A percentile compares a stretch with the other conserved stretches of the same genome.
These are phyloP conservation scores for Nephotettix cincticeps DNA, from an alignment of 1,140 invertebrate genomes.

Conservation along the genomic window DNA sequence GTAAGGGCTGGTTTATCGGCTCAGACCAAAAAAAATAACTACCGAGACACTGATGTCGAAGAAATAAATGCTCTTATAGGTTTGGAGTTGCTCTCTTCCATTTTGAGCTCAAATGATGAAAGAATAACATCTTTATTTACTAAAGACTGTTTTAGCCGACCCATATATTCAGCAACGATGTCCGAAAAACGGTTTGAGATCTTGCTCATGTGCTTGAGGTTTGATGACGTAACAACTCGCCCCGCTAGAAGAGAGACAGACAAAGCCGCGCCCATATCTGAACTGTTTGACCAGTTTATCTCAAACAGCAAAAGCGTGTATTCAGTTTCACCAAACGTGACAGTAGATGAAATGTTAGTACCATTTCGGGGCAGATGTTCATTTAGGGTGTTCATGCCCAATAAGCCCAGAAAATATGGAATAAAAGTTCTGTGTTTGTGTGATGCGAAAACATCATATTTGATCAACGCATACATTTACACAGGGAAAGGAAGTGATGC, in stretches of 20 bases:
- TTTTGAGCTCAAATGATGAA: background rate
- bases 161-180: too few relatives aligned
- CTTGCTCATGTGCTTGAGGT: conserved; percentile 42
- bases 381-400: conserved; percentile 50
- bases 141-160: too few relatives aligned
- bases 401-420: conserved; percentile 51
- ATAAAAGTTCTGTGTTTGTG: conserved; percentile 34
- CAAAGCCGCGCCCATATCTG: conserved; percentile 38
- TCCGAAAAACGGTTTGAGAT: conserved; percentile 42
- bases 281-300: conserved; percentile 45
- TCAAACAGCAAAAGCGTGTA: conserved; percentile 44
- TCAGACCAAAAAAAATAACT: background rate
- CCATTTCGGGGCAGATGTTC: conserved; percentile 45
- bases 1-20: background rate
- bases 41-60: background rate
- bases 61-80: conserved; percentile 4
- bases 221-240: conserved; percentile 44
- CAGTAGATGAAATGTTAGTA: conserved; percentile 49
- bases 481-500: conserved; percentile 24
- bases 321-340: conserved; percentile 36
- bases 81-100: background rate
- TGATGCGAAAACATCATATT: conserved; percentile 40
- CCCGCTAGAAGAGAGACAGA: conserved; percentile 33
- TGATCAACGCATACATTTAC: conserved; percentile 32
- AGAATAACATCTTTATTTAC: too few relatives aligned